Evolutionary conservation across 2,113 vertebrate genomes (phyloP).

Genomic region (Hypomesus transpacificus): DNA sequence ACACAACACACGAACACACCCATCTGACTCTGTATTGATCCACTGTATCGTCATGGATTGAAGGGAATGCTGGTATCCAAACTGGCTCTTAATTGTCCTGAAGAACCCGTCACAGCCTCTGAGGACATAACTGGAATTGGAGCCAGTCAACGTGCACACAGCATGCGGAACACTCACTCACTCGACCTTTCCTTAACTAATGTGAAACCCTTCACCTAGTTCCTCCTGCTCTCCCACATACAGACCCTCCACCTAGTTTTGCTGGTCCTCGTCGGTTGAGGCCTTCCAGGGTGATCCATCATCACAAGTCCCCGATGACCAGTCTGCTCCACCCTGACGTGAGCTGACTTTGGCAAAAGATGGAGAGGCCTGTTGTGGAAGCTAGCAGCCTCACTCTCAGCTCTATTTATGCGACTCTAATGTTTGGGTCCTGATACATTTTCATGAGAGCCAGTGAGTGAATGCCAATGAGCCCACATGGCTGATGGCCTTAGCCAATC

Average conservation of each 20-base stretch:
- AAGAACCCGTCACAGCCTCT: not conserved
- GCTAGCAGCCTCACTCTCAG: not conserved
- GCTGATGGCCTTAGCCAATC: no score
- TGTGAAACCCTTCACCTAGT: not conserved
- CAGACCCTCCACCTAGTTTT: not conserved
- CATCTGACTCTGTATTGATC: not conserved
- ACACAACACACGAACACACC: not conserved
- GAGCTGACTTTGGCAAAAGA: not conserved
- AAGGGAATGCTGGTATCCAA: not conserved
- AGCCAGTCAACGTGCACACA: not conserved
- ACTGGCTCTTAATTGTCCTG: not conserved
- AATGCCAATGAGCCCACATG: not conserved
- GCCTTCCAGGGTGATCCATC: not conserved
- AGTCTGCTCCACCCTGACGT: not conserved
- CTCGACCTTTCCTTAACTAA: no score
- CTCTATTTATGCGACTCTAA: not conserved
- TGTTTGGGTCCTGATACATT: not conserved
- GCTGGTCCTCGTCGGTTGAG: not conserved
- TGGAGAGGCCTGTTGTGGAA: not conserved
- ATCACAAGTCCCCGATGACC: no score
- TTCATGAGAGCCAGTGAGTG: no score
- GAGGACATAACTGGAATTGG: not conserved
- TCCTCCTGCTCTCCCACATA: not conserved
- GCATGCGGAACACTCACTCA: not conserved
- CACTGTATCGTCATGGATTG: not conserved